Evolutionary conservation across 2,797 vertebrate genomes (phyloP).

Genomic region (Ara ararauna): DNA sequence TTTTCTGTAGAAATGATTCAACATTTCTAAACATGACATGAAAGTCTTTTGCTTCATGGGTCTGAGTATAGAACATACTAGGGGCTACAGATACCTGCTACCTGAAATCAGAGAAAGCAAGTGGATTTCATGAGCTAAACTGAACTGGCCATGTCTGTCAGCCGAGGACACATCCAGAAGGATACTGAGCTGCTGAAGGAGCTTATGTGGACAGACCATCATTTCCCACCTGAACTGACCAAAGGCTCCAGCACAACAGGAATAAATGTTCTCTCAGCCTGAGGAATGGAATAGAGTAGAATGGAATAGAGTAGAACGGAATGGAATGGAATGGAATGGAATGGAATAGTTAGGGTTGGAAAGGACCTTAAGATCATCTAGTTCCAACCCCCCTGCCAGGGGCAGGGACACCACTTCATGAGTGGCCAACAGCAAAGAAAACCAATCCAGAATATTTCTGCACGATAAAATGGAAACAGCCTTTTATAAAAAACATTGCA

Average conservation of each 20-base stretch:
- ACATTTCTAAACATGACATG: background rate
- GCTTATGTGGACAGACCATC: background rate
- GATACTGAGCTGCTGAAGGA: background rate
- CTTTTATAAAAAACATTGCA: background rate
- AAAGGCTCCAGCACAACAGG: background rate
- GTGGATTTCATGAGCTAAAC: background rate
- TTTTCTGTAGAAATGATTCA: background rate
- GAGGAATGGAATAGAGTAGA: background rate
- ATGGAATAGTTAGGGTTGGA: no score
- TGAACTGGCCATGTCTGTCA: background rate
- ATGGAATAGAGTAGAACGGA: no score
- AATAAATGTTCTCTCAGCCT: background rate
- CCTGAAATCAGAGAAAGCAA: background rate
- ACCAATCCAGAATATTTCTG: background rate
- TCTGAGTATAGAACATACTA: background rate
- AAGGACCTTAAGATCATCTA: no score
- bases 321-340: no score
- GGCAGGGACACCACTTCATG: background rate
- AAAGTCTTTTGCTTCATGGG: background rate
- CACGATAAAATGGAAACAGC: background rate
- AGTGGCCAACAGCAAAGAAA: background rate
- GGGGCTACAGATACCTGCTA: background rate
- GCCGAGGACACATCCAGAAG: background rate
- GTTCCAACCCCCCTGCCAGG: no score
- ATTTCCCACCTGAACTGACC: background rate